Conservation (phyloP, 2,888 invertebrate genomes). For the Linnaemya tessellans region DNA sequence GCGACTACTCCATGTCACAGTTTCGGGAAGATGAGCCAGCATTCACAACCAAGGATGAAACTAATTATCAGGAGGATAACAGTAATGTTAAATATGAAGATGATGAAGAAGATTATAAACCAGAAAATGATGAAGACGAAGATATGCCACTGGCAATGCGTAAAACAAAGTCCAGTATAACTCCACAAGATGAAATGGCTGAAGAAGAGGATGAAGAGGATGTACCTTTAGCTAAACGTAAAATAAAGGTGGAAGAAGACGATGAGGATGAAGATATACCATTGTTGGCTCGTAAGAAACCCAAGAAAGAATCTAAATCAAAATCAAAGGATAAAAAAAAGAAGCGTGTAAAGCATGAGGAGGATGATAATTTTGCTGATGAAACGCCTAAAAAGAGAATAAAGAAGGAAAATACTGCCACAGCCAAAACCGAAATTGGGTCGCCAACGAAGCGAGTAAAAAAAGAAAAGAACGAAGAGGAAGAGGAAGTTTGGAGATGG, state of each 20-base stretch:
- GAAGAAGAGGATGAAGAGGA: slow-evolving; percentile 88
- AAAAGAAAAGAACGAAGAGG: slow-evolving; percentile 91
- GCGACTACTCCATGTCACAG: slow-evolving; percentile 89
- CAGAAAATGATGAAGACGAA: slow-evolving; percentile 66
- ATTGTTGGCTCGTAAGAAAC: slow-evolving; percentile 83
- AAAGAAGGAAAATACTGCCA: slow-evolving; percentile 77
- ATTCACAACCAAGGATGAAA: slow-evolving; percentile 79
- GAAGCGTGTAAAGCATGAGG: slow-evolving; percentile 86
- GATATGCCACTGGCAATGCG: slow-evolving; percentile 70
- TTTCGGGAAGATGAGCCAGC: slow-evolving; percentile 85
- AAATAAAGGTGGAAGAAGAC: slow-evolving; percentile 83
- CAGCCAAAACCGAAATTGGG: slow-evolving; percentile 80
- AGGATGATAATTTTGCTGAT: slow-evolving; percentile 83
- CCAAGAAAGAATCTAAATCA: slow-evolving; percentile 80
- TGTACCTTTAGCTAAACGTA: slow-evolving; percentile 87
- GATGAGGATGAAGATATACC: slow-evolving; percentile 84
- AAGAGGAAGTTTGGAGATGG: slow-evolving; percentile 96
- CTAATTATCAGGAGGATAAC: slow-evolving; percentile 81
- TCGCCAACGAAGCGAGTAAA: slow-evolving; percentile 85
- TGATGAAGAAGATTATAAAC: slow-evolving; percentile 57
- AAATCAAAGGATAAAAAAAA: slow-evolving; percentile 89
- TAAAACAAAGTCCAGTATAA: slow-evolving; percentile 47
- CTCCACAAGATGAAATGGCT: slow-evolving; percentile 51
- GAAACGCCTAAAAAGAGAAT: slow-evolving; percentile 85
- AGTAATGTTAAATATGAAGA: slow-evolving; percentile 72